A percentile compares a stretch with the other conserved stretches of the same genome.
phyloP scores from a whole-genome alignment of 2,888 invertebrate species.

The Drosophila lutescens region DNA sequence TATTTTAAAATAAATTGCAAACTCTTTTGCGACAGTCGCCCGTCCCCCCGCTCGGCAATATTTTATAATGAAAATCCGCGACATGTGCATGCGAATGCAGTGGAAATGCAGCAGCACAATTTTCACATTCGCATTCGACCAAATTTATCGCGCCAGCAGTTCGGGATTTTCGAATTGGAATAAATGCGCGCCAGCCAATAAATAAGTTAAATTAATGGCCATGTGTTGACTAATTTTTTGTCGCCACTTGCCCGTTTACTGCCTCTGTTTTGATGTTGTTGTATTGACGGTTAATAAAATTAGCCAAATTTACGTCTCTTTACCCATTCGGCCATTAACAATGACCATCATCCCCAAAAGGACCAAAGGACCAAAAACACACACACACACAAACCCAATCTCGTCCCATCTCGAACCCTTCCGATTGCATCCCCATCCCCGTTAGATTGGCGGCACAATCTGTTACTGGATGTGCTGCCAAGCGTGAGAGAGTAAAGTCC shows the following conservation, averaged over 20 bases:
- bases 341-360: constrained; percentile 25
- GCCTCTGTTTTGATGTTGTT: constrained; percentile 9
- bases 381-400: constrained; percentile 8
- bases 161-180: constrained; percentile 80
- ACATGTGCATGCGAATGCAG: constrained; percentile 57
- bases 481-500: constrained; percentile 76
- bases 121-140: constrained; percentile 83
- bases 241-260: constrained; percentile 7
- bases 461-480: constrained; percentile 57
- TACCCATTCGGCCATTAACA: constrained; percentile 62
- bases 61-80: constrained; percentile 83
- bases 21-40: constrained; percentile 68
- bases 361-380: too few species aligned
- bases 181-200: constrained; percentile 83
- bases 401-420: constrained; percentile 21
- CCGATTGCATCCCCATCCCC: constrained; percentile 27
- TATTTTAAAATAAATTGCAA: constrained; percentile 77
- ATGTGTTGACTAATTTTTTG: constrained; percentile 55
- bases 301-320: constrained; percentile 67
- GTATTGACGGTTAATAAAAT: constrained; percentile 67
- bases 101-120: constrained; percentile 80
- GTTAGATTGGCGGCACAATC: constrained; percentile 31
- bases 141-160: constrained; percentile 77
- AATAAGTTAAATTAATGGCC: constrained; percentile 84
- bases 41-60: constrained; percentile 60